Percentiles rank a stretch among this genome's conserved stretches.
phyloP scores from a whole-genome alignment of 2,797 vertebrate species.

The Taenioides sp. region DNA sequence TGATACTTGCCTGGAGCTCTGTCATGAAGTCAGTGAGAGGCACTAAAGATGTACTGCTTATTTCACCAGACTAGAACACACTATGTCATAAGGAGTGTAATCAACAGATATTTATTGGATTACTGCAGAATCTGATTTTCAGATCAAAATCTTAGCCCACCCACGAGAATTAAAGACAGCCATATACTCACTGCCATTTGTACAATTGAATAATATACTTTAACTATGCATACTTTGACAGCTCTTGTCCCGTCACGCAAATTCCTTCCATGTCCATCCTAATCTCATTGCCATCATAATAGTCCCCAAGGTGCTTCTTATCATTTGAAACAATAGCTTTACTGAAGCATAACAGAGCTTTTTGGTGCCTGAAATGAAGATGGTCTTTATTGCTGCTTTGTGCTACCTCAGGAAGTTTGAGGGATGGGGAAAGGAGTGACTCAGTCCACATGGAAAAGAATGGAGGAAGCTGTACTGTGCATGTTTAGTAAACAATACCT shows the following conservation, averaged over 20 bases:
- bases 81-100: neutral
- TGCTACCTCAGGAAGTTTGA: conserved; percentile 25
- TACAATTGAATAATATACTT: neutral
- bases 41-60: neutral
- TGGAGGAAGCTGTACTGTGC: conserved; percentile 30
- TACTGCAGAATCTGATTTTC: neutral
- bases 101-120: neutral
- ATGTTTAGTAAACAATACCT: conserved; percentile 31
- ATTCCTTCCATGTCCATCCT: neutral
- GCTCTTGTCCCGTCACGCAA: neutral
- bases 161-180: neutral
- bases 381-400: conserved; percentile 14
- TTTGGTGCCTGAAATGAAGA: neutral
- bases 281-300: neutral
- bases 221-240: neutral
- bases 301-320: neutral
- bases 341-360: conserved; percentile 15
- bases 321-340: conserved; percentile 11
- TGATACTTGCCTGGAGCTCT: conserved; percentile 37
- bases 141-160: neutral
- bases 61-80: neutral
- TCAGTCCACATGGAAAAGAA: conserved; percentile 33
- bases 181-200: neutral
- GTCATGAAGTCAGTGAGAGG: neutral
- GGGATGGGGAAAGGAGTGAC: conserved; percentile 34